These are phyloP conservation scores for Drosophila nigrodunni DNA, from an alignment of 1,140 invertebrate species.

Conservation along the genomic window DNA sequence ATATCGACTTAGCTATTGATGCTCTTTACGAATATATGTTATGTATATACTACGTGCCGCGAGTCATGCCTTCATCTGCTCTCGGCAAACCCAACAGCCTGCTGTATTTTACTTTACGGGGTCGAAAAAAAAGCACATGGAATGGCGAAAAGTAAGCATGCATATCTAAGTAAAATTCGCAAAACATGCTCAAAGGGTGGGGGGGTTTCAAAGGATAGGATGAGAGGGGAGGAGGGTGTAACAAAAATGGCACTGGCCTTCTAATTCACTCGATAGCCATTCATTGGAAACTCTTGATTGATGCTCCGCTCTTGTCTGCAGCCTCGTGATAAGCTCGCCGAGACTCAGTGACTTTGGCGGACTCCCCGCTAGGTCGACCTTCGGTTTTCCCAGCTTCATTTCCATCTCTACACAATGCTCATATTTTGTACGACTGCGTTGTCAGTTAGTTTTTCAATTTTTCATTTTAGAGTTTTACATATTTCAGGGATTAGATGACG, in stretches of 20 bases:
- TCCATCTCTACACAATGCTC: conserved; percentile 17
- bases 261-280: conserved; percentile 81
- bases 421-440: conserved; percentile 59
- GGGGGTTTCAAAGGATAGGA: neutral
- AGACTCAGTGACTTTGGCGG: conserved; percentile 41
- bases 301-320: conserved; percentile 75
- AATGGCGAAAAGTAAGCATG: neutral
- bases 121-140: neutral
- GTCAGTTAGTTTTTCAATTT: conserved; percentile 67
- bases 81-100: no score
- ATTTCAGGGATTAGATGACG: conserved; percentile 65
- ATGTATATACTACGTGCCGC: no score
- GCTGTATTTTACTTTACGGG: no score
- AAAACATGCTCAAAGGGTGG: conserved; percentile 23
- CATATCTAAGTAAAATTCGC: conserved; percentile 28
- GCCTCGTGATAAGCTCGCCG: conserved; percentile 66
- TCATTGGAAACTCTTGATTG: conserved; percentile 83
- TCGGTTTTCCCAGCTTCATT: conserved; percentile 3
- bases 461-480: conserved; percentile 45
- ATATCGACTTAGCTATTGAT: no score
- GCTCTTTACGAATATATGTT: no score
- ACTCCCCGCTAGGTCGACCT: conserved; percentile 14
- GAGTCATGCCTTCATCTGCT: no score
- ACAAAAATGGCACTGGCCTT: conserved; percentile 59
- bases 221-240: neutral